Base-by-base conservation (phyloP, 2,888 invertebrate species). In the Leucania comma region DNA sequence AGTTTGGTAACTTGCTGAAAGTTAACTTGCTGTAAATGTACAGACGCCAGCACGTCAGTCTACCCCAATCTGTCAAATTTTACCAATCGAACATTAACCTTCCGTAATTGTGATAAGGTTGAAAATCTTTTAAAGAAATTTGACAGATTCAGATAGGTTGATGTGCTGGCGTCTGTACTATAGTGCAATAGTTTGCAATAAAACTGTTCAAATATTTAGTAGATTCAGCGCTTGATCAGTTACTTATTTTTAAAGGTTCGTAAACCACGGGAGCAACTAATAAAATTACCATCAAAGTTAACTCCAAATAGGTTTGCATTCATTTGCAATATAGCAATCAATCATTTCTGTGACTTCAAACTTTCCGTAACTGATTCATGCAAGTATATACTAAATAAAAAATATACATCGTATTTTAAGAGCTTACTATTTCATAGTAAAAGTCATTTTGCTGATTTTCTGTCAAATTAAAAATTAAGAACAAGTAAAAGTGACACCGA, bases 1-100 rank as follows among this genome's bases (percentile, higher is more conserved):
- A 26, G 5, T 3, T 2, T 20, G 24, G 2, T 48, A 32, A 14
- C 35, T 22, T 48, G 26, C 71, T 20, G 22, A 2, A 14, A 48
- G 72, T 20, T 6, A 68, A 72, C 26, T 73, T 62, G 50, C 73
- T 24, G 20, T 1, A 24, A 50, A 48, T 14, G 3, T n/a, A 20
- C n/a, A n/a, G n/a, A n/a, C n/a, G n/a, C n/a, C n/a, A n/a, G n/a
- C n/a, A n/a, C n/a, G n/a, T n/a, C n/a, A n/a, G n/a, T n/a, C n/a
- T n/a, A n/a, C n/a, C n/a, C n/a, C n/a, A n/a, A n/a, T n/a, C n/a
- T n/a, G n/a, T n/a, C n/a, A n/a, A n/a, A n/a, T n/a, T n/a, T n/a
- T n/a, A n/a, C n/a, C n/a, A n/a, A n/a, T n/a, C n/a, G n/a, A n/a
- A n/a, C n/a, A n/a, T n/a, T n/a, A n/a, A n/a, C n/a, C n/a, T n/a